phyloP scores from a whole-genome alignment of 2,888 invertebrate species.

The Allolobophora icterica region DNA sequence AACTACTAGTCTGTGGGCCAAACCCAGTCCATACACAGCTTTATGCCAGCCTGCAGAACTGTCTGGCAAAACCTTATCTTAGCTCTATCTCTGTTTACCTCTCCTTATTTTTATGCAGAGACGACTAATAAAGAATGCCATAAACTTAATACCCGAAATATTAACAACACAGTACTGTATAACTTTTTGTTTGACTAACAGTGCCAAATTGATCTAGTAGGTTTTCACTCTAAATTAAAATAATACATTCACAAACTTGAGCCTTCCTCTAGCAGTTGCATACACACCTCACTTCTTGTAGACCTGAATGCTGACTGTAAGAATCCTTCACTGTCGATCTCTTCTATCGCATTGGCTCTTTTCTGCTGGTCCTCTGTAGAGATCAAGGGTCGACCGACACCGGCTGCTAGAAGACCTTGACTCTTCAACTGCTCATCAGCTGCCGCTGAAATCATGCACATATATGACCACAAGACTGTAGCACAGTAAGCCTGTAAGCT shows the following conservation, averaged over 20 bases:
- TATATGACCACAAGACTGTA: not conserved
- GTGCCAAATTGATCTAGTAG: not conserved
- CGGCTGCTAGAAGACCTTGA: not conserved
- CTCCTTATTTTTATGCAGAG: not conserved
- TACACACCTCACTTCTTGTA: constrained; percentile 18
- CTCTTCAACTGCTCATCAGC: constrained; percentile 18
- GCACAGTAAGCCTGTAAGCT: not conserved
- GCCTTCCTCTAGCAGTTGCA: not conserved
- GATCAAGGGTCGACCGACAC: not conserved
- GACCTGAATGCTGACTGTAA: not conserved
- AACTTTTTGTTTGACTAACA: not conserved
- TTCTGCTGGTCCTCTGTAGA: constrained; percentile 24
- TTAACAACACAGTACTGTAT: not conserved
- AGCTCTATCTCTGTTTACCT: not conserved
- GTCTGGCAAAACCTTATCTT: not conserved
- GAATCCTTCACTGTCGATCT: constrained; percentile 20
- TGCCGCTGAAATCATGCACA: not conserved
- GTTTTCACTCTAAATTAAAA: not conserved
- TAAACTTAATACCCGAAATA: not conserved
- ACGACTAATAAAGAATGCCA: not conserved
- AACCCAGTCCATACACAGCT: not conserved
- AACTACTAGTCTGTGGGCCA: too few species aligned
- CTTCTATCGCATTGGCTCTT: constrained; percentile 9
- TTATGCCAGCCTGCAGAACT: not conserved
- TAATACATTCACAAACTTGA: not conserved